Conservation (phyloP, 2,797 vertebrate species). For the Gobio occitaniae region DNA sequence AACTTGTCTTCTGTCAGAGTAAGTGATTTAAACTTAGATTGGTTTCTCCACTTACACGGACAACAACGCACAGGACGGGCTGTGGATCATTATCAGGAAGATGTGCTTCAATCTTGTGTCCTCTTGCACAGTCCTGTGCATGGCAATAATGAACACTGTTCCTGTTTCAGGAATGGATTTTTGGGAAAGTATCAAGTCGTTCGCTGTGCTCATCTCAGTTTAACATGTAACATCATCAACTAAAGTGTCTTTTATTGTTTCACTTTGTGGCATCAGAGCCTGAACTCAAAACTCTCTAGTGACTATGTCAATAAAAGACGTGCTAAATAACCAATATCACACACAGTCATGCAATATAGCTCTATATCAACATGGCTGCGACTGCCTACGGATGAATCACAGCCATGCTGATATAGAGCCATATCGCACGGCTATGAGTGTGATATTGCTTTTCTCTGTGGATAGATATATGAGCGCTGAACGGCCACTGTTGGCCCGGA, state of each 20-base stretch:
- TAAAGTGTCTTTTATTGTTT: not conserved
- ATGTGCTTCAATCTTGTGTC: constrained; percentile 17
- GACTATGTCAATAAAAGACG: no score
- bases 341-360: no score
- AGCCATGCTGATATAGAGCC: no score
- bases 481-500: no score
- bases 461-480: no score
- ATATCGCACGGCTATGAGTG: no score
- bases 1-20: not conserved
- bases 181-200: not conserved
- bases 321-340: no score
- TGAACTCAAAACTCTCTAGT: no score
- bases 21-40: constrained; percentile 18
- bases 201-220: not conserved
- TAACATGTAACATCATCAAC: not conserved
- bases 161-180: not conserved
- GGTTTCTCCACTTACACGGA: not conserved
- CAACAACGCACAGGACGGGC: constrained; percentile 26
- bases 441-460: no score
- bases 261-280: not conserved
- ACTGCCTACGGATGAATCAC: no score
- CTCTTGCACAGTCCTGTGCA: not conserved
- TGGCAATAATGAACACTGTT: not conserved
- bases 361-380: no score
- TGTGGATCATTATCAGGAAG: constrained; percentile 29